Percentiles rank a stretch among this genome's conserved stretches.
Evolutionary conservation across 2,797 vertebrate genomes (phyloP).

Genomic region (Xyrichtys novacula): DNA sequence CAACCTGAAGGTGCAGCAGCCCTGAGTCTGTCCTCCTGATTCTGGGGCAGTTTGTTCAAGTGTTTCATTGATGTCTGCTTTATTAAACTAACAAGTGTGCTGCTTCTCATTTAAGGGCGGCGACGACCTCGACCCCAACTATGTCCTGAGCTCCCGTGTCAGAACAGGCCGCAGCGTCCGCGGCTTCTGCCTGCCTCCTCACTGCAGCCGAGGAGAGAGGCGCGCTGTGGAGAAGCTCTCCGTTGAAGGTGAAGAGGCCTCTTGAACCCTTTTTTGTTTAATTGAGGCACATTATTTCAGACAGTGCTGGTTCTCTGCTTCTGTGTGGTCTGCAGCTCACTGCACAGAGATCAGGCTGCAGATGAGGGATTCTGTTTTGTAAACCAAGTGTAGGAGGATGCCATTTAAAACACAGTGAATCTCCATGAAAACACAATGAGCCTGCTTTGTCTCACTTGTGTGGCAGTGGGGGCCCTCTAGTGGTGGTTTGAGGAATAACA

Average conservation of each 20-base stretch:
- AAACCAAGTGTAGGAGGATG: not conserved
- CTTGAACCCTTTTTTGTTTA: not conserved
- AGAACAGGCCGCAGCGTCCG: conserved; percentile 95
- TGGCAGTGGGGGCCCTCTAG: conserved; percentile 55
- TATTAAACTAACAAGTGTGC: not conserved
- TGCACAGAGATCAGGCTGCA: not conserved
- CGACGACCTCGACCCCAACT: conserved; percentile 94
- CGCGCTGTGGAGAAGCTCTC: conserved; percentile 93
- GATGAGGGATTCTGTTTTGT: not conserved
- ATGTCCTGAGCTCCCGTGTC: conserved; percentile 95
- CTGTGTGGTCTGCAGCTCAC: not conserved
- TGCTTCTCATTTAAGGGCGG: conserved; percentile 85
- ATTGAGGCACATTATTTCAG: not conserved
- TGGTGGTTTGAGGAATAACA: conserved; percentile 21
- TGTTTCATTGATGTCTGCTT: not conserved
- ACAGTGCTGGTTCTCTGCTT: not conserved
- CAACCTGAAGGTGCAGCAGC: conserved; percentile 90
- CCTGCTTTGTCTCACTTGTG: not conserved
- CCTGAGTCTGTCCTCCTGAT: no score
- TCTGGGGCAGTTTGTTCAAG: no score
- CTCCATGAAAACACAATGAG: not conserved
- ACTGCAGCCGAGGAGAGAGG: conserved; percentile 96
- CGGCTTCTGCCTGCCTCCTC: conserved; percentile 95
- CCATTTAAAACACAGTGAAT: conserved; percentile 4
- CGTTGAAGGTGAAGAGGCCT: conserved; percentile 86